These are phyloP conservation scores for Zosterops hypoxanthus DNA, from an alignment of 2,113 vertebrate genomes.

Conservation along the genomic window DNA sequence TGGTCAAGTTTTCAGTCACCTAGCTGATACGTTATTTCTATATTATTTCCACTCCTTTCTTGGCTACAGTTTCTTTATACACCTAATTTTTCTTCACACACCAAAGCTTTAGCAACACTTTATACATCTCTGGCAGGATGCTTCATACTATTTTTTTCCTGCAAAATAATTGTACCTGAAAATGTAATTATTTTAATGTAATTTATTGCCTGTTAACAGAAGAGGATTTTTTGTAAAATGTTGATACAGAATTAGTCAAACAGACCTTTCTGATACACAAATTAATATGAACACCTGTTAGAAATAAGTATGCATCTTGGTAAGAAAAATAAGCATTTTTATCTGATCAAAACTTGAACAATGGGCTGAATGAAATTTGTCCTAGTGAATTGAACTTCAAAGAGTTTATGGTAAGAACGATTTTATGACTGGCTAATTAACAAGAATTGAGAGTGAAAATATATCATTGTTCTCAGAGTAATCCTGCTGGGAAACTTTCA, in stretches of 20 bases:
- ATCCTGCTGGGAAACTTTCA: background rate
- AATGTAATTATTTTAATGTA: background rate
- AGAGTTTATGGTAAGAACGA: background rate
- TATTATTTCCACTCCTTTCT: background rate
- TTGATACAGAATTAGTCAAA: background rate
- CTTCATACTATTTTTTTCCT: accelerated
- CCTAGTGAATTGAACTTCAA: background rate
- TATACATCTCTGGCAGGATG: background rate
- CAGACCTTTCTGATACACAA: background rate
- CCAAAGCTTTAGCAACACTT: background rate
- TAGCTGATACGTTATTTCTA: background rate
- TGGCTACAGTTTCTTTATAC: background rate
- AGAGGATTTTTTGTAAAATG: background rate
- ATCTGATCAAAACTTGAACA: background rate
- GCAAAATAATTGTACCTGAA: background rate
- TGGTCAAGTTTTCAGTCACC: background rate
- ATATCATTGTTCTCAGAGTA: background rate
- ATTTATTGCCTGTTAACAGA: background rate
- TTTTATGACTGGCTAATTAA: conserved; percentile 5
- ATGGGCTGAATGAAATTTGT: background rate
- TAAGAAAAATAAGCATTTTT: background rate
- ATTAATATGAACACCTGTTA: background rate
- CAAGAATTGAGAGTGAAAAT: background rate
- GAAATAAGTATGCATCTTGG: background rate
- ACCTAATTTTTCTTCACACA: background rate